Percentiles rank a stretch among this genome's conserved stretches.
Evolutionary conservation across 2,797 vertebrate species (phyloP).

Genomic region (Rhinatrema bivittatum): DNA sequence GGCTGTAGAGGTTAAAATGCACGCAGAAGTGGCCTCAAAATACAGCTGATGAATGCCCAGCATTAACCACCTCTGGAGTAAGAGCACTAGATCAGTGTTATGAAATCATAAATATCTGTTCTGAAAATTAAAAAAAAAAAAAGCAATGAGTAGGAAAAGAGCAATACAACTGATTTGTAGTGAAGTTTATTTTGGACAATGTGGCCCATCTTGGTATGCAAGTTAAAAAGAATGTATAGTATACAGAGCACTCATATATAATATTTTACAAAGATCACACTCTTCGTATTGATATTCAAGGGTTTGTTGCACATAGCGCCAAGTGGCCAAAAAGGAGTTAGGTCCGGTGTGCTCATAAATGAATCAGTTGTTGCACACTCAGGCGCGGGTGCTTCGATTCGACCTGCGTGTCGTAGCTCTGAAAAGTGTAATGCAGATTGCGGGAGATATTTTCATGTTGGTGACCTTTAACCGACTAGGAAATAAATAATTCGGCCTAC

Average conservation of each 20-base stretch:
- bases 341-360: constrained; percentile 61
- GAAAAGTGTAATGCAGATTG: too few relatives aligned
- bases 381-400: too few relatives aligned
- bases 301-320: constrained; percentile 58
- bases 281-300: constrained; percentile 56
- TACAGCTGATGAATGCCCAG: too few relatives aligned
- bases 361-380: constrained; percentile 48
- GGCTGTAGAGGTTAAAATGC: too few relatives aligned
- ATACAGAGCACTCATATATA: constrained; percentile 58
- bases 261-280: constrained; percentile 63
- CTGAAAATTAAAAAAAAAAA: constrained; percentile 33
- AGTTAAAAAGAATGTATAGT: constrained; percentile 51
- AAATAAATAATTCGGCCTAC: too few relatives aligned
- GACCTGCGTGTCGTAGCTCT: too few relatives aligned
- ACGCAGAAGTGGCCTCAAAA: too few relatives aligned
- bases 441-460: too few relatives aligned
- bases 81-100: too few relatives aligned
- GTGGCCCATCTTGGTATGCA: constrained; percentile 51
- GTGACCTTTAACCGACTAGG: too few relatives aligned
- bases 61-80: too few relatives aligned
- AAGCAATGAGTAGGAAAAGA: constrained; percentile 24
- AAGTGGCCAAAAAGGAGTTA: constrained; percentile 63
- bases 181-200: constrained; percentile 49
- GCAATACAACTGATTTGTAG: constrained; percentile 35
- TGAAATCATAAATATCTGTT: constrained; percentile 29